Conservation (phyloP, 2,888 invertebrate genomes). For the Notodromas monacha region DNA sequence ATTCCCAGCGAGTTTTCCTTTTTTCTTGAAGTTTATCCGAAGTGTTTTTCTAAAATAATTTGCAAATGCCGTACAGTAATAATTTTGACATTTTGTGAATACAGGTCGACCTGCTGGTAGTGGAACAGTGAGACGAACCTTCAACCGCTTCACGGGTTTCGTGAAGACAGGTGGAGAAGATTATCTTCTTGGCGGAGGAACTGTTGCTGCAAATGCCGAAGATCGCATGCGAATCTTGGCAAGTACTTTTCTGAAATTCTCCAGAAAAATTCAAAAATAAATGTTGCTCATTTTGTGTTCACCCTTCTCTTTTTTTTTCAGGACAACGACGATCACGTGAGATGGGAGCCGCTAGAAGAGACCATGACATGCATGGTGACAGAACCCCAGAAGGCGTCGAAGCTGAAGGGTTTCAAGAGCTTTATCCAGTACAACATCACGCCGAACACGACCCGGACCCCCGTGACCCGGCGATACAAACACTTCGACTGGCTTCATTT, state of each 20-base stretch:
- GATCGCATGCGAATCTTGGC: conserved; percentile 33
- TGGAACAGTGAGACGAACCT: conserved; percentile 32
- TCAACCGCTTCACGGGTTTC: conserved; percentile 51
- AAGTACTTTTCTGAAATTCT: conserved; percentile 10
- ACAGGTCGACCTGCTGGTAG: conserved; percentile 16
- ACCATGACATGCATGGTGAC: conserved; percentile 55
- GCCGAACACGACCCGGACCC: conserved; percentile 36
- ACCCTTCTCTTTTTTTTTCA: conserved; percentile 5
- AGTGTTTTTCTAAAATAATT: too few relatives aligned
- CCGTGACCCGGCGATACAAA: conserved; percentile 77
- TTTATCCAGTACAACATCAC: conserved; percentile 87
- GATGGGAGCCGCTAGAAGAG: conserved; percentile 38
- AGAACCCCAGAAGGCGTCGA: conserved; percentile 85
- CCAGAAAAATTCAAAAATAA: too few relatives aligned
- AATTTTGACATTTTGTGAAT: neutral
- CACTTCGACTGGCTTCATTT: conserved; percentile 98
- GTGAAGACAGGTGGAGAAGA: conserved; percentile 66
- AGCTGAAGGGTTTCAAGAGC: conserved; percentile 79
- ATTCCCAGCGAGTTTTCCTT: too few relatives aligned
- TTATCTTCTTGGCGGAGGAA: conserved; percentile 43
- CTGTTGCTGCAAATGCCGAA: conserved; percentile 29
- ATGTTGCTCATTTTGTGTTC: too few relatives aligned
- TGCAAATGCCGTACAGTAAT: neutral
- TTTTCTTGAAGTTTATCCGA: too few relatives aligned
- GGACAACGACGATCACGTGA: conserved; percentile 14